These are phyloP conservation scores for Montipora foliosa DNA, from an alignment of 64 coral and sea anemone species.

Conservation along the genomic window DNA sequence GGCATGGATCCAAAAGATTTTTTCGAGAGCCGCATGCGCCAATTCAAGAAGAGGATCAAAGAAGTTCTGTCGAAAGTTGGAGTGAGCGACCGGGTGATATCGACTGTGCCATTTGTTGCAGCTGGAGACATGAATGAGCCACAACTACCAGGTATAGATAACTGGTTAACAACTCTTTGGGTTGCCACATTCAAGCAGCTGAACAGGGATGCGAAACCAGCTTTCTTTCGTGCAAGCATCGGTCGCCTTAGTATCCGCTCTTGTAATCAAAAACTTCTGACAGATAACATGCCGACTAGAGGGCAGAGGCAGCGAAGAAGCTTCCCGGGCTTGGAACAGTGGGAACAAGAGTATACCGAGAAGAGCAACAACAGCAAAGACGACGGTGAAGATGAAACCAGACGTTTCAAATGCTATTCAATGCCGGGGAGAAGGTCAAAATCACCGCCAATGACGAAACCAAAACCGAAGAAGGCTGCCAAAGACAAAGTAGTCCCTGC, in stretches of 20 bases:
- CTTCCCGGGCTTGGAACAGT: background rate
- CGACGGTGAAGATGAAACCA: background rate
- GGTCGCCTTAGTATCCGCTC: background rate
- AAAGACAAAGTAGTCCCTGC: background rate
- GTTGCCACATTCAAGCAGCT: constrained; percentile 52
- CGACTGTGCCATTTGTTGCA: constrained; percentile 39
- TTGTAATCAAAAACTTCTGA: background rate
- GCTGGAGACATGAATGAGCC: constrained; percentile 34
- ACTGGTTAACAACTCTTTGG: constrained; percentile 55
- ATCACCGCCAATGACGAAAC: constrained; percentile 1
- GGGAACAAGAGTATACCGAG: background rate
- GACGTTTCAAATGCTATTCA: background rate
- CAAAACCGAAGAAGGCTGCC: background rate
- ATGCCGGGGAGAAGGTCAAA: background rate
- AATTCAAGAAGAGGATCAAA: constrained; percentile 23
- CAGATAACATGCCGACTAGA: background rate
- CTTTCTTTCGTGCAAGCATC: constrained; percentile 15
- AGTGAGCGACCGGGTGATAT: background rate
- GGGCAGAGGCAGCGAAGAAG: background rate
- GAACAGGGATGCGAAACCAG: background rate
- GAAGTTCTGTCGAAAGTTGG: constrained; percentile 9
- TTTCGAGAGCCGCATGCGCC: constrained; percentile 7
- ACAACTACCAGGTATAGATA: constrained; percentile 29
- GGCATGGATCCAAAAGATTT: background rate
- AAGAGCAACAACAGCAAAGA: background rate